Evolutionary conservation across 2,888 invertebrate genomes (phyloP).

Genomic region (Andrena trimmerana): DNA sequence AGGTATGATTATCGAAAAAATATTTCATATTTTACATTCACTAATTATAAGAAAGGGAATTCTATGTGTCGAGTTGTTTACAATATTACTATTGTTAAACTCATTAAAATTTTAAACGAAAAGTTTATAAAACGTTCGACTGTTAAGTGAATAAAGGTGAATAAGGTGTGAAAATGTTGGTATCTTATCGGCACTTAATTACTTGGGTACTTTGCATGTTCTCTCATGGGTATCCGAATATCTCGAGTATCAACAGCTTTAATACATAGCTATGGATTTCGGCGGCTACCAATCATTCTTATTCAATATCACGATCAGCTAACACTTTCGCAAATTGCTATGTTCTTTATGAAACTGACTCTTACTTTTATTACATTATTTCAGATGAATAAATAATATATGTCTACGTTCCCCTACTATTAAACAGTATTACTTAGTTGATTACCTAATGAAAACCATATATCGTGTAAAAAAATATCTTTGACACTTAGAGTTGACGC

Average conservation of each 20-base stretch:
- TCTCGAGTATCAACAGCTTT: not conserved
- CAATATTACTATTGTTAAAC: no score
- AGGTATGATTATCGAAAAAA: no score
- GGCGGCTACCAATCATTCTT: not conserved
- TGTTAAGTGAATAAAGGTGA: no score
- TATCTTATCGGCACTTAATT: no score
- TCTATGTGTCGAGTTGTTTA: no score
- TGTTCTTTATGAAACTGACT: slow-evolving; percentile 40
- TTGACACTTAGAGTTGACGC: slow-evolving; percentile 57
- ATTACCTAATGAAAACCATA: slow-evolving; percentile 45
- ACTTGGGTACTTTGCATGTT: not conserved
- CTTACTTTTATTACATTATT: slow-evolving; percentile 13
- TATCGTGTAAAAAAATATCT: slow-evolving; percentile 44
- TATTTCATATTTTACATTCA: no score
- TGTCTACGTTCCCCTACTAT: slow-evolving; percentile 34
- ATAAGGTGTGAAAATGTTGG: no score
- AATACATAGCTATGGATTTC: not conserved
- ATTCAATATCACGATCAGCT: slow-evolving; percentile 22
- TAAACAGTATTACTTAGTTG: slow-evolving; percentile 36
- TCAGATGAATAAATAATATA: slow-evolving; percentile 59
- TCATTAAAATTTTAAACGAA: no score
- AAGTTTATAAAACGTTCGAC: no score
- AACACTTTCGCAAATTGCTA: slow-evolving; percentile 6
- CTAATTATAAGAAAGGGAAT: no score
- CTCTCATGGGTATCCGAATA: not conserved